Conservation (phyloP, 2,113 vertebrate genomes). For the Tenrec ecaudatus region DNA sequence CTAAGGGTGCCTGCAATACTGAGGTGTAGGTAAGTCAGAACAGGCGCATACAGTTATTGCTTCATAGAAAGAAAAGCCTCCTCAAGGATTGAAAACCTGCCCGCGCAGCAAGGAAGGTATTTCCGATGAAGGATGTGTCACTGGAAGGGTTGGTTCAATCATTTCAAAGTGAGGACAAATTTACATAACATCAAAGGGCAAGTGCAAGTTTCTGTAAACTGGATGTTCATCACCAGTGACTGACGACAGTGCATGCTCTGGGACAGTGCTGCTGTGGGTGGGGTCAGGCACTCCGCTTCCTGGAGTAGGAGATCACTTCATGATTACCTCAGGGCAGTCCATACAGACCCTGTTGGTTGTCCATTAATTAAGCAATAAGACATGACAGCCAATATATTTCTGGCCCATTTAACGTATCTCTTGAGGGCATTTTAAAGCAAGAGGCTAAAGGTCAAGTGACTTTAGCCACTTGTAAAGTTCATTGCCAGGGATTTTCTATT, state of each 20-base stretch:
- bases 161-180: background rate
- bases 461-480: constrained; percentile 88
- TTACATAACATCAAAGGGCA: too few species aligned
- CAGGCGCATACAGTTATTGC: background rate
- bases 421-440: constrained; percentile 85
- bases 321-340: constrained; percentile 84
- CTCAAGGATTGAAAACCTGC: background rate
- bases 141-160: background rate
- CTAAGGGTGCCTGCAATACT: background rate
- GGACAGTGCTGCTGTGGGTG: constrained; percentile 70
- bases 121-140: background rate
- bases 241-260: constrained; percentile 65
- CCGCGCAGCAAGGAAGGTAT: background rate
- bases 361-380: constrained; percentile 89
- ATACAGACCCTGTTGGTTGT: constrained; percentile 82
- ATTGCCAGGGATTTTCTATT: constrained; percentile 83
- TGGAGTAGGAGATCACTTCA: constrained; percentile 83
- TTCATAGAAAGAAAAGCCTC: background rate
- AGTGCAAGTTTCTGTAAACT: too few species aligned
- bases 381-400: constrained; percentile 88
- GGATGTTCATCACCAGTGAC: background rate
- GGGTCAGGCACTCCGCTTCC: constrained; percentile 80
- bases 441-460: constrained; percentile 87
- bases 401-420: constrained; percentile 88
- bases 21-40: background rate